Percentiles rank a stretch among this genome's conserved stretches.
Evolutionary conservation across 1,140 invertebrate species (phyloP).

Genomic region (Coptotermes formosanus): DNA sequence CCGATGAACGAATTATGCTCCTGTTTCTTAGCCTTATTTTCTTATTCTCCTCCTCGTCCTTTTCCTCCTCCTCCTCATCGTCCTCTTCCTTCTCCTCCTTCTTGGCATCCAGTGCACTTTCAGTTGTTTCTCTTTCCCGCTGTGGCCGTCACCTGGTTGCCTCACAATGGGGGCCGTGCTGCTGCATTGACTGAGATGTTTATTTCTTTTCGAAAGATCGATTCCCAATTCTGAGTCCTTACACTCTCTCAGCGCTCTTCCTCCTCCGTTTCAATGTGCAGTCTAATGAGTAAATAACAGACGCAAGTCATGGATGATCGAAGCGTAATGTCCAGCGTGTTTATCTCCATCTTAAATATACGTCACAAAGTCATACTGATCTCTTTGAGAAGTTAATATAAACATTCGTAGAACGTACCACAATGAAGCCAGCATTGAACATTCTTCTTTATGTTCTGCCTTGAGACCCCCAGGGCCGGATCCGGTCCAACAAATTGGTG

Average conservation of each 20-base stretch:
- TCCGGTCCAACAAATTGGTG: no score
- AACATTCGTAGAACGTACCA: no score
- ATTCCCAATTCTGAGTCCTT: conserved; percentile 1
- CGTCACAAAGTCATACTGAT: neutral
- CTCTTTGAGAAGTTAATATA: no score
- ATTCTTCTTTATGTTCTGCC: no score
- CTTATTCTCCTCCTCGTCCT: no score
- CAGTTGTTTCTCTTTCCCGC: neutral
- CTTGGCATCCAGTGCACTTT: neutral
- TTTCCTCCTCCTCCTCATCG: neutral
- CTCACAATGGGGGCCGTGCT: neutral
- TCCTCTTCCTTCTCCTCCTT: neutral
- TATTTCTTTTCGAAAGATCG: conserved; percentile 6
- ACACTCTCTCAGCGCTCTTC: neutral
- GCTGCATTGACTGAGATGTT: conserved; percentile 9
- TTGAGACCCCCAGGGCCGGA: no score
- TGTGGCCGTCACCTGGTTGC: neutral
- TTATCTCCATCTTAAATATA: neutral
- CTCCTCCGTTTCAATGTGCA: neutral
- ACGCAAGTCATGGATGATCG: neutral
- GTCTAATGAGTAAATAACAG: neutral
- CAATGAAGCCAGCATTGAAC: no score
- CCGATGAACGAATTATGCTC: neutral
- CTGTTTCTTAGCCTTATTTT: no score
- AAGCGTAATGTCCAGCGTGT: no score